Percentiles rank a stretch among this genome's conserved stretches.
Evolutionary conservation across 2,113 vertebrate species (phyloP).

Genomic region (Cyanoderma ruficeps): DNA sequence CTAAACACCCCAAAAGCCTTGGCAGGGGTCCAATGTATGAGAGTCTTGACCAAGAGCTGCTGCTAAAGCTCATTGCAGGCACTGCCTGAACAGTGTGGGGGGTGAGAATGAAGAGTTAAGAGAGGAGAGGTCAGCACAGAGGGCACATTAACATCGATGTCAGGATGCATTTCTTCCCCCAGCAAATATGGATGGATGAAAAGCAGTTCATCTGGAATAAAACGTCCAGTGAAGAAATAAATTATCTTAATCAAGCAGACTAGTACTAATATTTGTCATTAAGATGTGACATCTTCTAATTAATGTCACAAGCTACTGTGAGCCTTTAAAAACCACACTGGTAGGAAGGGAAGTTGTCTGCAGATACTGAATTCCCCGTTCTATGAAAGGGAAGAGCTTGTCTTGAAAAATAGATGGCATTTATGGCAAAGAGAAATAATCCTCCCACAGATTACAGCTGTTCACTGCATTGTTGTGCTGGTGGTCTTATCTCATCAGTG

Average conservation of each 20-base stretch:
- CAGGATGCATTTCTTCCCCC: background rate
- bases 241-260: slow-evolving; percentile 51
- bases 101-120: background rate
- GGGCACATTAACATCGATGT: background rate
- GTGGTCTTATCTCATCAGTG: slow-evolving; percentile 39
- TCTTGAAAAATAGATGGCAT: slow-evolving; percentile 18
- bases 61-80: slow-evolving; percentile 8
- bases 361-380: background rate
- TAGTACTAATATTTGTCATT: slow-evolving; percentile 31
- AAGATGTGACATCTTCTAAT: slow-evolving; percentile 38
- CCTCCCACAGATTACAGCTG: slow-evolving; percentile 51
- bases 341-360: background rate
- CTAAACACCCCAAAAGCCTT: slow-evolving; percentile 47
- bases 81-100: background rate
- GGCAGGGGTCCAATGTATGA: background rate
- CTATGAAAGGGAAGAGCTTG: background rate
- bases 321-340: background rate
- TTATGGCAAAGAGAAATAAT: slow-evolving; percentile 29
- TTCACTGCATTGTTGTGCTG: slow-evolving; percentile 14
- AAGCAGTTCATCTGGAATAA: slow-evolving; percentile 54
- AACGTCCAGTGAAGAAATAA: slow-evolving; percentile 15
- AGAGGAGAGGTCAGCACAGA: slow-evolving; percentile 22
- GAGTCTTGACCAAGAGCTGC: slow-evolving; percentile 39
- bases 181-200: slow-evolving; percentile 15
- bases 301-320: background rate